Percentiles rank a stretch among this genome's conserved stretches.
These are phyloP conservation scores for Acrossocheilus fasciatus DNA, from an alignment of 2,797 vertebrate genomes.

Conservation along the genomic window DNA sequence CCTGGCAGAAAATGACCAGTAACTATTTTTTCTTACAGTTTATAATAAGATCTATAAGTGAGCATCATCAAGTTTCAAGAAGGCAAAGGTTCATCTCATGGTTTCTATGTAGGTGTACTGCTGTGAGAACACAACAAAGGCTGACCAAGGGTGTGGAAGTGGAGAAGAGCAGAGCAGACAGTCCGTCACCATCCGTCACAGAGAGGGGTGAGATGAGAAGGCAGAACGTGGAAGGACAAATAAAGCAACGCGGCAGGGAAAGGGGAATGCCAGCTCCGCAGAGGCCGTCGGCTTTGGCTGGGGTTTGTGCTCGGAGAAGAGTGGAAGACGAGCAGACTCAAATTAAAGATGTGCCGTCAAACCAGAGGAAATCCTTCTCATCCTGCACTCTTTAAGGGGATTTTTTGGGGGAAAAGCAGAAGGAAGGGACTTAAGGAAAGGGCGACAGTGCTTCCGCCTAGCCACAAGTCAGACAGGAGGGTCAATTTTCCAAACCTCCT, in stretches of 20 bases:
- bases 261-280: slow-evolving; percentile 66
- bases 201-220: slow-evolving; percentile 77
- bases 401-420: slow-evolving; percentile 70
- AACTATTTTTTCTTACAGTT: neutral
- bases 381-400: slow-evolving; percentile 72
- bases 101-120: slow-evolving; percentile 29
- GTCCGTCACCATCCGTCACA: slow-evolving; percentile 80
- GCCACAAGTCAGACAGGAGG: slow-evolving; percentile 74
- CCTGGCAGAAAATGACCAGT: neutral
- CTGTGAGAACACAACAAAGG: slow-evolving; percentile 36
- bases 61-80: slow-evolving; percentile 22
- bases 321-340: slow-evolving; percentile 80
- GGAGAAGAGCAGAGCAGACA: slow-evolving; percentile 76
- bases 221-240: slow-evolving; percentile 68
- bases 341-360: slow-evolving; percentile 83
- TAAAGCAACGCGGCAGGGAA: slow-evolving; percentile 63
- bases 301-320: slow-evolving; percentile 80
- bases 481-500: slow-evolving; percentile 66
- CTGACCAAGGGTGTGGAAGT: slow-evolving; percentile 42
- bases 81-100: slow-evolving; percentile 5
- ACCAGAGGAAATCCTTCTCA: slow-evolving; percentile 80
- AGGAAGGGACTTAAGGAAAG: slow-evolving; percentile 64
- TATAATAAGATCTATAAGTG: neutral
- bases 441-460: slow-evolving; percentile 71
- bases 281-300: slow-evolving; percentile 76